These are phyloP conservation scores for Novumbra hubbsi DNA, from an alignment of 2,797 vertebrate genomes.

Conservation along the genomic window DNA sequence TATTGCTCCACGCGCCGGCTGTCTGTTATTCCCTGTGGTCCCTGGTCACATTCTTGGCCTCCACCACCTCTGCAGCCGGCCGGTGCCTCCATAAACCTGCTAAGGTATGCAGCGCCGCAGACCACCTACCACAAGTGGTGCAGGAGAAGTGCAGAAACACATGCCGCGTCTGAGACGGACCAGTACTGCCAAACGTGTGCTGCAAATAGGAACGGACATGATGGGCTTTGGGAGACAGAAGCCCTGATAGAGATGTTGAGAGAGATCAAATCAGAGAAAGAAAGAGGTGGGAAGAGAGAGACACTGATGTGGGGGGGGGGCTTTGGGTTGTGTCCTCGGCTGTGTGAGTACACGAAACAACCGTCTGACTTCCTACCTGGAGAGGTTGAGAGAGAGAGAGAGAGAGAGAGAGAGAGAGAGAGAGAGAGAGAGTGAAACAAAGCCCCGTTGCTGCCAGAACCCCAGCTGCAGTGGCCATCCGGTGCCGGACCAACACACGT, in stretches of 20 bases:
- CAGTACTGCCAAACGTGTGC: not conserved
- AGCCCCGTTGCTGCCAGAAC: constrained; percentile 21
- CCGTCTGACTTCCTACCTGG: too few relatives aligned
- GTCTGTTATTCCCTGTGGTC: constrained; percentile 23
- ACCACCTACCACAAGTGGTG: constrained; percentile 25
- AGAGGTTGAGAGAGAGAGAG: constrained; percentile 8
- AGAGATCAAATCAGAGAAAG: not conserved
- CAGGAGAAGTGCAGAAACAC: constrained; percentile 23
- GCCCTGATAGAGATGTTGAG: not conserved
- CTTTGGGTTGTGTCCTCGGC: too few relatives aligned
- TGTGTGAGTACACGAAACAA: too few relatives aligned
- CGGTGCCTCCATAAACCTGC: constrained; percentile 25
- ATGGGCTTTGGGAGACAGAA: not conserved
- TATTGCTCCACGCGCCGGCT: constrained; percentile 4
- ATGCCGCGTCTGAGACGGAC: constrained; percentile 16
- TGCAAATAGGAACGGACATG: constrained; percentile 3
- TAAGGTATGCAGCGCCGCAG: constrained; percentile 7
- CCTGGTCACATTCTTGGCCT: constrained; percentile 23
- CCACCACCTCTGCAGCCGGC: constrained; percentile 4
- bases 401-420: constrained; percentile 24
- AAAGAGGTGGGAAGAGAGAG: too few relatives aligned
- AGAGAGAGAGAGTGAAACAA: constrained; percentile 23
- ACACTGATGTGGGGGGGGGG: not conserved
- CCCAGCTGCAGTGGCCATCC: constrained; percentile 15
- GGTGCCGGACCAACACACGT: not conserved